Percentiles rank a stretch among this genome's conserved stretches.
These are phyloP conservation scores for Ephestia elutella DNA, from an alignment of 1,140 invertebrate genomes.

Conservation along the genomic window DNA sequence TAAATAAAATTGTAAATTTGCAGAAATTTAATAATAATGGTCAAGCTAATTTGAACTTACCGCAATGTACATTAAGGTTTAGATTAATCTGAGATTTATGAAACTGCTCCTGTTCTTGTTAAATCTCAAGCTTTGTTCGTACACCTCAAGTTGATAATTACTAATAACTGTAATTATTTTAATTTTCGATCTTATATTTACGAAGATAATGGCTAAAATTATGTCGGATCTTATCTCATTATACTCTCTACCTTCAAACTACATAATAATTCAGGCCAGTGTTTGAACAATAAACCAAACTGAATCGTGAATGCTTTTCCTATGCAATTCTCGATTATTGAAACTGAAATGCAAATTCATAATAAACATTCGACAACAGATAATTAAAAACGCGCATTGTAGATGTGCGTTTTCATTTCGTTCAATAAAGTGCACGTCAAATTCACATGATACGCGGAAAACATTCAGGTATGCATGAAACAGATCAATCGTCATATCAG, in stretches of 20 bases:
- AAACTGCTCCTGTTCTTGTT: constrained; percentile 26
- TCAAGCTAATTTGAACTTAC: constrained; percentile 28
- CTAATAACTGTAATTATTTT: constrained; percentile 43
- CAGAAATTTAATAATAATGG: constrained; percentile 20
- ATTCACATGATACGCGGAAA: constrained; percentile 24
- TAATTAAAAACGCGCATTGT: constrained; percentile 1
- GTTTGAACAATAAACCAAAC: no score
- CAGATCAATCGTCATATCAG: constrained; percentile 28
- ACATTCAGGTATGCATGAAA: constrained; percentile 33
- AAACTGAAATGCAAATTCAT: background rate
- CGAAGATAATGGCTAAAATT: background rate
- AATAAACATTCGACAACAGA: background rate
- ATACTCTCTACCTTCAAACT: background rate
- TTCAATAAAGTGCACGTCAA: constrained; percentile 8
- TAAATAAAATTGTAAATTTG: constrained; percentile 6
- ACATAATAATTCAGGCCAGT: no score
- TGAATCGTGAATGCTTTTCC: background rate
- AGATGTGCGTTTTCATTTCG: background rate
- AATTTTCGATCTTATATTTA: constrained; percentile 14
- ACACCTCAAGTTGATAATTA: constrained; percentile 37
- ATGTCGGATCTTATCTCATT: background rate
- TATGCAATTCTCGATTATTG: background rate
- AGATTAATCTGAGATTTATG: constrained; percentile 13
- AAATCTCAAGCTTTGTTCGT: constrained; percentile 34
- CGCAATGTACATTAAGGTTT: constrained; percentile 10